A percentile compares a stretch with the other conserved stretches of the same genome.
phyloP scores from a whole-genome alignment of 2,888 invertebrate species.

The Xanthia icteritia region DNA sequence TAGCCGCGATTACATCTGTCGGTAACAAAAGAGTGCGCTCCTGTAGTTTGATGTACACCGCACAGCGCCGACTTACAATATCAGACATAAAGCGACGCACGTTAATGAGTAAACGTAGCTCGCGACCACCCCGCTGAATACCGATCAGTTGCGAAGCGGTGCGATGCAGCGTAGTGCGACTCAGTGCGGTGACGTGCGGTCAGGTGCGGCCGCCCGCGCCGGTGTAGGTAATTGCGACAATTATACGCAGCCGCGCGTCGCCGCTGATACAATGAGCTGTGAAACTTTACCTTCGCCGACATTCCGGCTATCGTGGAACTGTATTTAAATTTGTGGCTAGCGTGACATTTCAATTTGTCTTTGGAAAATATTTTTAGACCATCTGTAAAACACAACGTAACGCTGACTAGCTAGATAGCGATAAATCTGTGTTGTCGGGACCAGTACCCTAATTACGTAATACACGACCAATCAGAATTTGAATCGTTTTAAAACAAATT shows the following conservation, averaged over 20 bases:
- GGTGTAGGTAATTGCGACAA: conserved; percentile 46
- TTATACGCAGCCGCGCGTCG: conserved; percentile 30
- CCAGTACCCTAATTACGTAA: no score
- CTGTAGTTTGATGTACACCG: background rate
- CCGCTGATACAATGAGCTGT: conserved; percentile 7
- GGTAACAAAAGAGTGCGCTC: background rate
- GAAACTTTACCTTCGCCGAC: conserved; percentile 7
- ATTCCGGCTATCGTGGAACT: background rate
- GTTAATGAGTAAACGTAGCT: conserved; percentile 33
- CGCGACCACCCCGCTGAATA: conserved; percentile 9
- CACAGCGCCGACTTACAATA: conserved; percentile 2
- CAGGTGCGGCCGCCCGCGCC: conserved; percentile 14
- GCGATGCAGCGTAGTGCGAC: background rate
- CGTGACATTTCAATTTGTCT: background rate
- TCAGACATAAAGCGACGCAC: conserved; percentile 18
- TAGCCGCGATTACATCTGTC: background rate
- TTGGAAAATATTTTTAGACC: background rate
- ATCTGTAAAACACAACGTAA: background rate
- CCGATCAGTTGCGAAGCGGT: conserved; percentile 32
- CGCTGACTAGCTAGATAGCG: background rate
- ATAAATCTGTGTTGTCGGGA: background rate
- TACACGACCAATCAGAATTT: no score
- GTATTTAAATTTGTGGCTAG: background rate
- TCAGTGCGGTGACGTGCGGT: conserved; percentile 10
- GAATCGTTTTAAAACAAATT: no score